Conservation (phyloP, 2,113 vertebrate species). For the Caloenas nicobarica region DNA sequence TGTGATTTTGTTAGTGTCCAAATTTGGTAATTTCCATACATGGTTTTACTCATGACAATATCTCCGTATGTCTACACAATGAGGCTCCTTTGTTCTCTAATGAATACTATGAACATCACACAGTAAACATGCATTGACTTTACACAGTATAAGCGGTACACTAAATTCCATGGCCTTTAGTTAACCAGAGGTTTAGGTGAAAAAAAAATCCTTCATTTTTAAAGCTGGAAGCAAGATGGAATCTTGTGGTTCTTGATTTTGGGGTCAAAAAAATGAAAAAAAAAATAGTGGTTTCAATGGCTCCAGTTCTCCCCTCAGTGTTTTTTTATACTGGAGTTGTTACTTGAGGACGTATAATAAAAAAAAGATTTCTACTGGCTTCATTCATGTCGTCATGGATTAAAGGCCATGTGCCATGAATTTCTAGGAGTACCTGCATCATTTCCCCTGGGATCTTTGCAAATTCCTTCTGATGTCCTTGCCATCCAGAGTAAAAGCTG, state of each 20-base stretch:
- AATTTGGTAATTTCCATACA: background rate
- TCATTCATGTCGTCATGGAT: background rate
- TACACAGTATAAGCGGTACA: background rate
- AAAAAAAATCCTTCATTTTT: background rate
- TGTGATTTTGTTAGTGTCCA: background rate
- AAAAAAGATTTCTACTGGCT: background rate
- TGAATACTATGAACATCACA: background rate
- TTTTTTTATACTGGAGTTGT: background rate
- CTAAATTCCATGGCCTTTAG: background rate
- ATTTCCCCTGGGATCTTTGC: background rate
- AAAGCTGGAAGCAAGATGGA: background rate
- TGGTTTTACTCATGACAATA: background rate
- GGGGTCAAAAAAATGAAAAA: background rate
- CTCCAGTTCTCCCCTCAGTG: rapidly evolving
- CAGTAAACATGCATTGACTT: background rate
- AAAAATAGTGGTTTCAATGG: background rate
- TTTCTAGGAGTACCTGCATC: background rate
- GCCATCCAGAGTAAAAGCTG: background rate
- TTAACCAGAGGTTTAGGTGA: background rate
- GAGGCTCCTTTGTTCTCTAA: background rate
- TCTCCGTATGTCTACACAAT: background rate
- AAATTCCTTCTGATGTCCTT: background rate
- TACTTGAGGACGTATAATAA: background rate
- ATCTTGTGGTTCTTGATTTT: background rate
- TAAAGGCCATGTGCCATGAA: background rate